Evolutionary conservation across 1,140 invertebrate species (phyloP), one percentile per base, ranked within the genome.

Genomic region (Drosophila yakuba): DNA sequence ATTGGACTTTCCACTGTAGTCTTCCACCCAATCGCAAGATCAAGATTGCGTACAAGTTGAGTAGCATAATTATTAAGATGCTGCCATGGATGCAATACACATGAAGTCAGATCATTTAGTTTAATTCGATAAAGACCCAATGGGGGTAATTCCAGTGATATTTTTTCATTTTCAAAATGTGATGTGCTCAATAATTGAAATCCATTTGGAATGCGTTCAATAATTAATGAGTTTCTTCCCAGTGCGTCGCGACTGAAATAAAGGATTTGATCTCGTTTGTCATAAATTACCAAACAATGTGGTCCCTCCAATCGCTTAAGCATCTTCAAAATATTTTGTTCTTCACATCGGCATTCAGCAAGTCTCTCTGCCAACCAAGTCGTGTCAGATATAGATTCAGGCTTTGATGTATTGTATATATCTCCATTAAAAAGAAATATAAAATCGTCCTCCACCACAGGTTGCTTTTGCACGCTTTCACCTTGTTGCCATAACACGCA

Each of bases 211-310:
- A 93, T 90, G 72, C 94, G 92, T 88, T 95, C 94, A 85, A 97
- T 94, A 15, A 98, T 93, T 39, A 98, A 93, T 93, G 97, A 97
- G 72, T 97, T 95, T 75, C 97, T 94, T 25, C 98, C 98, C 92
- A 98, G 95, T 71, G 94, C 93, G 93, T 99, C 98, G 92, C 98
- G 94, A 7, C 95, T 96, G 93, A 98, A 98, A 93, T 96, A 98
- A 39, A 99, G 73, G 14, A 88, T 91, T 51, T 95, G 93, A 3
- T 83, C 89, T 39, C 72, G 66, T 90, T 94, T 95, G 82, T 97
- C 93, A 92, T 94, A 97, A 91, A 96, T 98, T 51, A 98, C 94
- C 58, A 98, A 94, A 71, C 96, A 95, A 93, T 95, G 98, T 41
- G 98, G 98, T 15, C 98, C 98, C 76, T 96, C 93, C 4, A 98